These are phyloP conservation scores for Chionomys nivalis DNA, from an alignment of 2,113 vertebrate genomes.

Conservation along the genomic window DNA sequence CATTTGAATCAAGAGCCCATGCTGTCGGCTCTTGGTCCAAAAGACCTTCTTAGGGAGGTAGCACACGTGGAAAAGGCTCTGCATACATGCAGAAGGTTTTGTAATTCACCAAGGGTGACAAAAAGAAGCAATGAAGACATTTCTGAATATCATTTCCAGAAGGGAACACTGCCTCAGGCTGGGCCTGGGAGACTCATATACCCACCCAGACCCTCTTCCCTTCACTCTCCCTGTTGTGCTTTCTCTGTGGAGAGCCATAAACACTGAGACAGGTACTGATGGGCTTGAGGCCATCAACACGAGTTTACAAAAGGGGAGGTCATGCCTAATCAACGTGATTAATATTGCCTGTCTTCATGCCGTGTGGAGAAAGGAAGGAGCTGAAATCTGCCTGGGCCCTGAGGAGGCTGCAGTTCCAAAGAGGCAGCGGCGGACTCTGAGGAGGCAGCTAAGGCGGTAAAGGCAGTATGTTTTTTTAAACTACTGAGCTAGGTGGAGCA, in stretches of 20 bases:
- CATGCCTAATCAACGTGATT: slow-evolving; percentile 63
- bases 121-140: not conserved
- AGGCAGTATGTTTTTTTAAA: not conserved
- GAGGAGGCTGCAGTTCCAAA: not conserved
- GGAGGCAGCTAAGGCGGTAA: not conserved
- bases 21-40: not conserved
- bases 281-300: slow-evolving; percentile 47
- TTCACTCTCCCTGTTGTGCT: not conserved
- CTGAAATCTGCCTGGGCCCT: not conserved
- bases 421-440: not conserved
- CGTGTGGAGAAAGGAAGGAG: not conserved
- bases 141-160: not conserved
- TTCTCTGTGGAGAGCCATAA: slow-evolving; percentile 44
- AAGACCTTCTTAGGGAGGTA: not conserved
- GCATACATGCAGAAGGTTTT: not conserved
- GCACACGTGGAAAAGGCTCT: not conserved
- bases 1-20: not conserved
- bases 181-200: not conserved
- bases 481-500: not conserved
- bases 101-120: not conserved
- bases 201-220: not conserved
- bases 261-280: slow-evolving; percentile 46
- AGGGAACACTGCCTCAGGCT: not conserved
- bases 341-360: not conserved
- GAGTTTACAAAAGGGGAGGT: slow-evolving; percentile 64